Base-by-base conservation (phyloP, 2,888 invertebrate species). In the Drosophila mulleri region DNA sequence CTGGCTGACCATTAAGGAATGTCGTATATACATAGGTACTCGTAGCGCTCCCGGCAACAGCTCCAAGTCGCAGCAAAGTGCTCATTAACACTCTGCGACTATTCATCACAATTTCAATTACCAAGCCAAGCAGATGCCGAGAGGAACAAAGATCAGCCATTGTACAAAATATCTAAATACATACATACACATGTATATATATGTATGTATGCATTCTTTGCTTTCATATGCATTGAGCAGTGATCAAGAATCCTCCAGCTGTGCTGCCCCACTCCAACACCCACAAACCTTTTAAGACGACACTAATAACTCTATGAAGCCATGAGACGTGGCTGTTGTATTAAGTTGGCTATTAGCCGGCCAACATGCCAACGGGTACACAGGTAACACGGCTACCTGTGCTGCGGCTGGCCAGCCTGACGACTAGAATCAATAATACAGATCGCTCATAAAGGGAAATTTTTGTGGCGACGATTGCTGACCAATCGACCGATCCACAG, bases 31-130 rank as follows among this genome's bases (percentile, higher is more conserved):
- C 23, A 2, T 26, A 47, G 48, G 47, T 39, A 60, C 37, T 39
- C 54, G 26, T 16, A 42, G 26, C 7, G 61, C 63, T 54, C 42
- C 20, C 23, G 57, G 62, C 70, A n/a, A 14, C 37, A 3, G 42
- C 37, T 14, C 16, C 39, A 23, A 35, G 35, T 20, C 26, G 20
- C n/a, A 18, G 48, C 67, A 61, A 76, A 78, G 47, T 72, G 67
- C 77, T 81, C 79, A 88, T 85, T 88, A 88, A 80, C 88, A 88
- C 83, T 79, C 74, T 52, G 67, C 56, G 72, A 59, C 78, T 75
- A 88, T 85, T 82, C 80, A 88, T 85, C 88, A 80, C 59, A 72
- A 67, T 72, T 85, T 88, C 88, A 88, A 85, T 85, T 85, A 74
- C 64, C 72, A 58, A 50, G 68, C 26, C 75, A 26, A 44, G n/a